phyloP scores from a whole-genome alignment of 2,113 vertebrate genomes.

The Amphiprion percula region DNA sequence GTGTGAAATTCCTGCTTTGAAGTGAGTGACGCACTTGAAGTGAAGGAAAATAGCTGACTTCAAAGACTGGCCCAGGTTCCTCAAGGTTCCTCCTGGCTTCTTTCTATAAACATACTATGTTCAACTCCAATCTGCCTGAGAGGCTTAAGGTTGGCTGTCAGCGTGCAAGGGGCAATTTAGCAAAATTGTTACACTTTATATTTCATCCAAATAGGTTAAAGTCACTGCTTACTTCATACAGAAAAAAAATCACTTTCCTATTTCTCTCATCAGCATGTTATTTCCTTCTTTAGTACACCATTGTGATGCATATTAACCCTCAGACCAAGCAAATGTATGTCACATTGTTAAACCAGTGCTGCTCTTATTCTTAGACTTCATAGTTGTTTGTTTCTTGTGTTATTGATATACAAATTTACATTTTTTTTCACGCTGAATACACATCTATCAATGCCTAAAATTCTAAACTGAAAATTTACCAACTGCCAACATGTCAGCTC shows the following conservation, averaged over 20 bases:
- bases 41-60: slow-evolving; percentile 69
- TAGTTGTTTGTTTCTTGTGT: too few species aligned
- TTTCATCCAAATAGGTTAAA: slow-evolving; percentile 40
- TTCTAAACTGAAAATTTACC: too few species aligned
- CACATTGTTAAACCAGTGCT: too few species aligned
- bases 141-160: slow-evolving; percentile 50
- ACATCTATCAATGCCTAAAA: too few species aligned
- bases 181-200: slow-evolving; percentile 46
- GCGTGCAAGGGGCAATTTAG: slow-evolving; percentile 48
- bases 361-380: too few species aligned
- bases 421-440: too few species aligned
- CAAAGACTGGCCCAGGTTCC: slow-evolving; percentile 68
- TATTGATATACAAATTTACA: too few species aligned
- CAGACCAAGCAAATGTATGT: too few species aligned
- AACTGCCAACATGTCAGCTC: neutral
- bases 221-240: slow-evolving; percentile 14
- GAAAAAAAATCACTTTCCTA: neutral
- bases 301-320: too few species aligned
- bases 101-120: slow-evolving; percentile 56
- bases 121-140: slow-evolving; percentile 50
- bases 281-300: neutral
- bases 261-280: neutral
- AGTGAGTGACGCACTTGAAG: slow-evolving; percentile 64
- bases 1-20: slow-evolving; percentile 73
- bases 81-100: slow-evolving; percentile 61